Evolutionary conservation across 2,113 vertebrate species (phyloP).

Genomic region (Micronycteris hirsuta): DNA sequence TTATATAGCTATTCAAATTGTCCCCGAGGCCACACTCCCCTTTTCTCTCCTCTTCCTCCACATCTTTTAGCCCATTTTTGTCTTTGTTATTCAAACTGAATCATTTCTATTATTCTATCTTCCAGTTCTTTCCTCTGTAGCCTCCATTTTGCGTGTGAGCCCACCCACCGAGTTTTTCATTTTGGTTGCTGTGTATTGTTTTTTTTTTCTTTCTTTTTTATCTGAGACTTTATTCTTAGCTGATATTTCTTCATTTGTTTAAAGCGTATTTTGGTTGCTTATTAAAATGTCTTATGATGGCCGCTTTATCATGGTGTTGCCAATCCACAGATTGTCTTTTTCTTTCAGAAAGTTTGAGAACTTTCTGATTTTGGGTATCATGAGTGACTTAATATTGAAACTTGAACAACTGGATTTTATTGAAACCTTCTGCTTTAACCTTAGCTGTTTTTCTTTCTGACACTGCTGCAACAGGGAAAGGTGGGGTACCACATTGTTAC

Average conservation of each 20-base stretch:
- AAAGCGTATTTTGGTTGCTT: background rate
- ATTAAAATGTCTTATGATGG: background rate
- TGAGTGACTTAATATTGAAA: background rate
- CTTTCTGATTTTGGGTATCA: background rate
- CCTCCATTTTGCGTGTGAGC: background rate
- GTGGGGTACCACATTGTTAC: background rate
- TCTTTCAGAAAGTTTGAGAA: background rate
- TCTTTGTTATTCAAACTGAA: background rate
- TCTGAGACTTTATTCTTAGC: background rate
- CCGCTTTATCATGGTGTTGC: background rate
- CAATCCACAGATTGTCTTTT: background rate
- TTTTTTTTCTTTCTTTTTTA: background rate
- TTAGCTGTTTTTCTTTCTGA: background rate
- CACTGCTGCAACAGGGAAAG: background rate
- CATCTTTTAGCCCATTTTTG: background rate
- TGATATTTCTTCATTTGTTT: background rate
- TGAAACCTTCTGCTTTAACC: background rate
- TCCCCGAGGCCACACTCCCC: no score
- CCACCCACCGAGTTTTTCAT: background rate
- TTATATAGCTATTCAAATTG: background rate
- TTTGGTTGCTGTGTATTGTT: background rate
- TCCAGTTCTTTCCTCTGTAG: background rate
- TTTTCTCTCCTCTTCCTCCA: background rate
- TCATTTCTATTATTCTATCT: background rate
- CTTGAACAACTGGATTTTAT: background rate